Conservation (phyloP, 2,888 invertebrate species). For the Cheilosia variabilis region DNA sequence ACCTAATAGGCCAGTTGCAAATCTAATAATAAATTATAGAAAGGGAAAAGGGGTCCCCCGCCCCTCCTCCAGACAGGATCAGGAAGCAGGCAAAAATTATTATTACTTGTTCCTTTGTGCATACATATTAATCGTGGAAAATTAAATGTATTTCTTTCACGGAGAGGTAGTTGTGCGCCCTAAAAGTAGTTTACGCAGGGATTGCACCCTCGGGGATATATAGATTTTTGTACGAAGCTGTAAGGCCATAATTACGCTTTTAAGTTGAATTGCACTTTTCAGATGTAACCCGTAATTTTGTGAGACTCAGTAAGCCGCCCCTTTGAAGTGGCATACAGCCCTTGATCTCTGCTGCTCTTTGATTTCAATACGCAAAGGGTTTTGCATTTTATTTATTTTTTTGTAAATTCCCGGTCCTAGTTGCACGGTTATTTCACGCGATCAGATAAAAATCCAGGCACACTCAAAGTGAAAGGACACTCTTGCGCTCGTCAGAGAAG, state of each 20-base stretch:
- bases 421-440: slow-evolving; percentile 56
- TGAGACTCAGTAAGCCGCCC: slow-evolving; percentile 2
- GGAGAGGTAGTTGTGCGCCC: slow-evolving; percentile 26
- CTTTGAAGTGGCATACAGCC: slow-evolving; percentile 58
- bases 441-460: slow-evolving; percentile 44
- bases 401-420: slow-evolving; percentile 12
- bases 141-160: slow-evolving; percentile 75
- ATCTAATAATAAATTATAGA: slow-evolving; percentile 71
- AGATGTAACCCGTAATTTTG: slow-evolving; percentile 73
- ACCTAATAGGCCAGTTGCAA: slow-evolving; percentile 74
- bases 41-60: not conserved
- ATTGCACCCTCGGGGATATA: slow-evolving; percentile 26
- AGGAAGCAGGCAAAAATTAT: slow-evolving; percentile 65
- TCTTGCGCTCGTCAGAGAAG: slow-evolving; percentile 12
- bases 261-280: slow-evolving; percentile 73
- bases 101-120: slow-evolving; percentile 71
- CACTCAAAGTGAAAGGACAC: slow-evolving; percentile 38
- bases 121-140: slow-evolving; percentile 69
- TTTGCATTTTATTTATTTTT: not conserved
- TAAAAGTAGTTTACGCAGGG: slow-evolving; percentile 23
- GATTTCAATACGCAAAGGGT: slow-evolving; percentile 44
- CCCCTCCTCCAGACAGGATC: not conserved
- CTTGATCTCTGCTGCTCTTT: slow-evolving; percentile 50
- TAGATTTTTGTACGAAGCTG: slow-evolving; percentile 40
- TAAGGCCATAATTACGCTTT: slow-evolving; percentile 68